Evolutionary conservation across 2,113 vertebrate species (phyloP), one percentile per base, ranked within the genome.

Genomic region (Mola mola): DNA sequence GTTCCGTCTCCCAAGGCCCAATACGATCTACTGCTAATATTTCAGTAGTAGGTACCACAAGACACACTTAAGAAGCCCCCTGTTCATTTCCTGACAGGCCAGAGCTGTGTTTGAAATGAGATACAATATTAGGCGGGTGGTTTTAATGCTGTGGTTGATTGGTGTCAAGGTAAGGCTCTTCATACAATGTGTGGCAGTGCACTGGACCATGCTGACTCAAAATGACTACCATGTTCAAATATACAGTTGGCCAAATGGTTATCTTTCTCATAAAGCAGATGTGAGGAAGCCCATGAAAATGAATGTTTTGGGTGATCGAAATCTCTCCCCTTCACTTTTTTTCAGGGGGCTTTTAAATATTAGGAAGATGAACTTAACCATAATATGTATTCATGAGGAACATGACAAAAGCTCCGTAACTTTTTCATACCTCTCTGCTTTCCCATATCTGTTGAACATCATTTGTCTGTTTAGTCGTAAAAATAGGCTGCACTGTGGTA

Each of bases 361-460:
- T 57, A 65, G 38, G 68, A 36, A 75, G 49, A 69, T 65, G 58
- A 81, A 77, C 51, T 82, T 73, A 79, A 87, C 87, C 48, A 87
- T 77, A 83, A 72, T 59, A 72, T 64, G 80, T 76, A 85, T 85
- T 83, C 78, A 85, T 76, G 75, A 75, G 55, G 34, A 78, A 61
- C 42, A 67, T 57, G 72, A 83, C 80, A 83, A 83, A 73, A 66
- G 60, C 65, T 46, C 2, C 17, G 49, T 72, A 64, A 78, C 66
- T 62, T 83, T 81, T 79, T 75, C 68, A 79, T 73, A 67, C 25
- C 8, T 42, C 41, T 26, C 57, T 17, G 48, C 63, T 36, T 66
- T 42, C n/a, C 38, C 34, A 24, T 83, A 87, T 79, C 70, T 70
- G 21, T 20, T 48, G 6, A 52, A 62, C 56, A 83, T 83, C 69